These are phyloP conservation scores for Climacteris rufus DNA, from an alignment of 2,113 vertebrate species.

Conservation along the genomic window DNA sequence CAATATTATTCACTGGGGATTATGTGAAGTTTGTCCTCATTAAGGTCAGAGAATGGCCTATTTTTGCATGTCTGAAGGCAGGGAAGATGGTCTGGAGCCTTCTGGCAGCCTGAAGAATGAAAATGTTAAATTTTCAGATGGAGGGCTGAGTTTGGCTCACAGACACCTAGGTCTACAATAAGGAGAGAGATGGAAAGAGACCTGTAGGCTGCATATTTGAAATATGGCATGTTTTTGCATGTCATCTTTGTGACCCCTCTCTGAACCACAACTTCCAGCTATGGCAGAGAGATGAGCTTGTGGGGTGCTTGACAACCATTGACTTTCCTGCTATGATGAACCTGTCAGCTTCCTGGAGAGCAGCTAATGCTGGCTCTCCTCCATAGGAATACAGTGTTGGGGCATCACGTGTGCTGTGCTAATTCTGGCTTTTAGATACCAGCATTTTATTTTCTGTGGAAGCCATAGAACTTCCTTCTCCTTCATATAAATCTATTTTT, in stretches of 20 bases:
- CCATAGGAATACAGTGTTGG: neutral
- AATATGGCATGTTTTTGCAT: neutral
- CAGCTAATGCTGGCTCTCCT: neutral
- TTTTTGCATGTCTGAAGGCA: slow-evolving; percentile 43
- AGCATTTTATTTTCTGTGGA: neutral
- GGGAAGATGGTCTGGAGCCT: neutral
- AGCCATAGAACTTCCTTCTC: neutral
- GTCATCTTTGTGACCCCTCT: neutral
- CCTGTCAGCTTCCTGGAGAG: neutral
- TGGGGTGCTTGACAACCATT: neutral
- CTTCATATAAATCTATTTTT: neutral
- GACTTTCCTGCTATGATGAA: neutral
- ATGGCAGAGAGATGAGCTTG: neutral
- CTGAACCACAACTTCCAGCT: neutral
- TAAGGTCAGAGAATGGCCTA: slow-evolving; percentile 51
- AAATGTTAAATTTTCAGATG: neutral
- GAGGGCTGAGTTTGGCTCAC: neutral
- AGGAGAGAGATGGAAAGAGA: neutral
- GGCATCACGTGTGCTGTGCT: neutral
- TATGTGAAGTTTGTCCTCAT: slow-evolving; percentile 55
- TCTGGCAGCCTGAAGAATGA: neutral
- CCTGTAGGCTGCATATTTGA: neutral
- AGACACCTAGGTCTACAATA: neutral
- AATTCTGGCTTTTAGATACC: neutral
- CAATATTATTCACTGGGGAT: slow-evolving; percentile 26